Evolutionary conservation across 2,797 vertebrate species (phyloP).

Genomic region (Triplophysa bombifrons): DNA sequence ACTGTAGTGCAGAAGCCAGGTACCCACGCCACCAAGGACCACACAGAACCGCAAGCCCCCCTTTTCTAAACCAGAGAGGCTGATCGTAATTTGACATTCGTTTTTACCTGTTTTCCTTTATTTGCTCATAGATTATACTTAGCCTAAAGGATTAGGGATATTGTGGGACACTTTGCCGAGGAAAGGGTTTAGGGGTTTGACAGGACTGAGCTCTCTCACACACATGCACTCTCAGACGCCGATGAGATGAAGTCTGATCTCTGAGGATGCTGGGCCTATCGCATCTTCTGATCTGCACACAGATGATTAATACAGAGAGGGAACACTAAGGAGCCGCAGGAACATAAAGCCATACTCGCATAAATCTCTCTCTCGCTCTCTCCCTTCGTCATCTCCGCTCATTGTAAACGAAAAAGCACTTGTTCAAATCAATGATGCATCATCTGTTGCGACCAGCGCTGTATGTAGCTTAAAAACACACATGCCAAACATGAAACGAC

Average conservation of each 20-base stretch:
- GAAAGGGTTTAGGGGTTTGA: slow-evolving; percentile 63
- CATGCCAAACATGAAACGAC: slow-evolving; percentile 41
- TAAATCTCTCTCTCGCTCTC: slow-evolving; percentile 36
- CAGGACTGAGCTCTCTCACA: neutral
- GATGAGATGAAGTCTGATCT: slow-evolving; percentile 46
- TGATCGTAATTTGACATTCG: slow-evolving; percentile 86
- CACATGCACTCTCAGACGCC: neutral
- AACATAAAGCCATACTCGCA: slow-evolving; percentile 54
- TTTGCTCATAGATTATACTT: slow-evolving; percentile 90
- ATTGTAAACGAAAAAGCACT: slow-evolving; percentile 36
- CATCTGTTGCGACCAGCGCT: slow-evolving; percentile 18
- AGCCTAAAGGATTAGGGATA: slow-evolving; percentile 81
- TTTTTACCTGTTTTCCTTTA: slow-evolving; percentile 84
- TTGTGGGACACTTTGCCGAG: slow-evolving; percentile 77
- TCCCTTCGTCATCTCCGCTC: slow-evolving; percentile 11
- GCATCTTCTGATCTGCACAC: slow-evolving; percentile 50
- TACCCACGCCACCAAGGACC: slow-evolving; percentile 78
- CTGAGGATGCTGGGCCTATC: slow-evolving; percentile 43
- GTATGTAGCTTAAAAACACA: slow-evolving; percentile 33
- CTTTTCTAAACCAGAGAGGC: slow-evolving; percentile 86
- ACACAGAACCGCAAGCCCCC: slow-evolving; percentile 67
- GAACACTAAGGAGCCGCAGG: slow-evolving; percentile 50
- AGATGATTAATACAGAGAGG: slow-evolving; percentile 58
- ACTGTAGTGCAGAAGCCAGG: slow-evolving; percentile 81
- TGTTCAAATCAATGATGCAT: slow-evolving; percentile 34